Evolutionary conservation across 37 sponge, comb jelly and placozoan genomes (phyloP).

Genomic region (Dysidea cf. avara): DNA sequence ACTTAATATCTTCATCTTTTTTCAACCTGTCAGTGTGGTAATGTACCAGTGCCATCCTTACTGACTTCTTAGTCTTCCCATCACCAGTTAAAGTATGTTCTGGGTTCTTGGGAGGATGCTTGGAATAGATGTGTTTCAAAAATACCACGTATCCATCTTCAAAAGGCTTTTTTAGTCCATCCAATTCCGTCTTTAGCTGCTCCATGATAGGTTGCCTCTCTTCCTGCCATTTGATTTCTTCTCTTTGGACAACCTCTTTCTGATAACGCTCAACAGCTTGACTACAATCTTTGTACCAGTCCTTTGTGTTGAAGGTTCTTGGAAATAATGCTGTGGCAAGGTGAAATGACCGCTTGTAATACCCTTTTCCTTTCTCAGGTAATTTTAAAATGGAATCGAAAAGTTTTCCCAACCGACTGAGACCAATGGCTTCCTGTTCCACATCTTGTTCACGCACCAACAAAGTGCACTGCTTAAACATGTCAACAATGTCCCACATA

Average conservation of each 20-base stretch:
- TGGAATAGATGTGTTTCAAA: slow-evolving; percentile 2
- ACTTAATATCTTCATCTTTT: neutral
- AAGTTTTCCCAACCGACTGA: neutral
- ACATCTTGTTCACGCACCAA: neutral
- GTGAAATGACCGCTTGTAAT: neutral
- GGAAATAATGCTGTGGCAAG: neutral
- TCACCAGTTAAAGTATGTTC: neutral
- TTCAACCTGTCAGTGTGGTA: neutral
- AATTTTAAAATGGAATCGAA: neutral
- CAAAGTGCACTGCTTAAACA: neutral
- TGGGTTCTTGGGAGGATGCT: neutral
- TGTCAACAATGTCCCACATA: too few relatives aligned
- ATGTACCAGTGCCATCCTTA: neutral
- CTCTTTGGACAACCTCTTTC: neutral
- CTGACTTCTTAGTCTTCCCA: neutral
- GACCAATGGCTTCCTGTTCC: slow-evolving; percentile 2
- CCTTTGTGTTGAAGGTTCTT: neutral
- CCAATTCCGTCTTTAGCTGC: neutral
- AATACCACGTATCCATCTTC: neutral
- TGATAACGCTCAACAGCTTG: neutral
- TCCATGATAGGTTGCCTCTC: neutral
- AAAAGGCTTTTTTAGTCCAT: neutral
- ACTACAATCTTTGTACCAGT: neutral
- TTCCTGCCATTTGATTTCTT: neutral
- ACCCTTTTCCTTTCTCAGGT: neutral